Base-by-base conservation (phyloP, 2,888 invertebrate genomes). In the Drosophila birchii region DNA sequence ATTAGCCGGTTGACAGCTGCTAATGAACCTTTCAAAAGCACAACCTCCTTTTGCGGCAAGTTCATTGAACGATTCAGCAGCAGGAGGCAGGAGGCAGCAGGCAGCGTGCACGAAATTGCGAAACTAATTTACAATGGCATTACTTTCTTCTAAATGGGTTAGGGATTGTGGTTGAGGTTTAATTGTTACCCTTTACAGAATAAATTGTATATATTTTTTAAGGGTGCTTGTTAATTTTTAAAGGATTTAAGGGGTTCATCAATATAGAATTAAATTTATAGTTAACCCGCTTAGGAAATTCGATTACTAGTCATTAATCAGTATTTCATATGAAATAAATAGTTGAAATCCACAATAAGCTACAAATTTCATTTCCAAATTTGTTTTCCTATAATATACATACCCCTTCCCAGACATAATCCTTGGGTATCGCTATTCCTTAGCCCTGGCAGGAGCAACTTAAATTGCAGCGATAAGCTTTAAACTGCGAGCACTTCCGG, bases 401-500 rank as follows among this genome's bases (percentile, higher is more conserved):
- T 58, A 23, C 58, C 14, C n/a, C 32, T 36, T 16, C 16, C 3
- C 0, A 16, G 0, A 0, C 6, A 23, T n/a, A n/a, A 1, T 49
- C 18, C 41, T 7, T 20, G 16, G 41, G 41, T 69, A 69, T 38
- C 11, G 20, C 20, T 20, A 69, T 59, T 59, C 29, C 34, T 32
- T 34, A 49, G 49, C 36, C 56, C 75, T 8, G 9, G 78, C 62
- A 54, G 64, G 57, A 47, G 57, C 32, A 81, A 81, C 77, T 88
- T 78, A 79, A 88, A 89, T 90, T 85, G 81, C 86, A 76, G 82
- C 90, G 90, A 88, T 88, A 90, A 89, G 90, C 90, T 89, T 88
- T 89, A 90, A 89, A 87, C 81, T 81, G 85, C 79, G 76, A 79
- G 76, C 64, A 88, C 82, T 82, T 90, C 88, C 90, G 90, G 83